Evolutionary conservation across 2,888 invertebrate species (phyloP), one percentile per base, ranked within the genome.

Genomic region (Philhelius pedissequus): DNA sequence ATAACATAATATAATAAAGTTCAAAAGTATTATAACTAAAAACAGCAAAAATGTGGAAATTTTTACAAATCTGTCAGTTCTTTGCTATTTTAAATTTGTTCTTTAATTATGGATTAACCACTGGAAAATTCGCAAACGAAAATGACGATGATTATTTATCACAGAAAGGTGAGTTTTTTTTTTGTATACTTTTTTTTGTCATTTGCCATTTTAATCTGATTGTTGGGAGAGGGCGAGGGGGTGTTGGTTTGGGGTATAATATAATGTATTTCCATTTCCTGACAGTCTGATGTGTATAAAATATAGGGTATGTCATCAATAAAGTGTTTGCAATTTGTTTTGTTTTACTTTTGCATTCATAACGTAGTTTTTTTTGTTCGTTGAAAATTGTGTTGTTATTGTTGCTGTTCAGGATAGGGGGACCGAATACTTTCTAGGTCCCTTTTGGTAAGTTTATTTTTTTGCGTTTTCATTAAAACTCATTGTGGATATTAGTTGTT

Each of bases 131-230:
- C 35, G 71, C 90, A 6, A 89, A 86, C 86, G 90, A 91, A 75
- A 91, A 89, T 71, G 91, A 90, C 64, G 91, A 91, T 60, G 90
- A 90, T 86, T 90, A 89, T 86, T 78, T 91, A 66, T 89, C 89
- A 60, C 90, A 90, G 79, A 89, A 90, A 89, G 91, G 90, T 90
- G 84, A 73, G 87, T 87, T 27, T 27, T 40, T 27, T 22, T 52
- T 35, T 18, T 48, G 15, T 22, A 27, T 3, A 30, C 13, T n/a
- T n/a, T n/a, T n/a, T n/a, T n/a, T n/a, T 9, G 3, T 25, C 5
- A 11, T 22, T 25, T 13, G 11, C 18, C 13, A 32, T 30, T 18
- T 18, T 32, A 9, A 0, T 13, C 13, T 30, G 2, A 0, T 27
- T 25, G 0, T 8, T 9, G 13, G 13, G 6, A 7, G n/a, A 8